These are phyloP conservation scores for Agriopis marginaria DNA, from an alignment of 2,888 invertebrate genomes.

Conservation along the genomic window DNA sequence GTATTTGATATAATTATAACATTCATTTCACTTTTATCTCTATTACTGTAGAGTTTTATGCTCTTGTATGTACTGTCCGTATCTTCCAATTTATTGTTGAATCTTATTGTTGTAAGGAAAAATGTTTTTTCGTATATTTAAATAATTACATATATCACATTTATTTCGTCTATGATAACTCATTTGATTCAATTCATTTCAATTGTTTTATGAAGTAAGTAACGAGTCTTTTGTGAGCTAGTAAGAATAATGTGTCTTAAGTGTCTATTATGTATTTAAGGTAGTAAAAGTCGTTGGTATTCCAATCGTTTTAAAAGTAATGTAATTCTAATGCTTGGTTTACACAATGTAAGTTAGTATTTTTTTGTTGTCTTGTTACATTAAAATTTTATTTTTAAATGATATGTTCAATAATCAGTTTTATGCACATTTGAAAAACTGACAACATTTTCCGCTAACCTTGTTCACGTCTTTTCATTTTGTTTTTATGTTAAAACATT, in stretches of 20 bases:
- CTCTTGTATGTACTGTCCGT: not conserved
- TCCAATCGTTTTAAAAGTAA: constrained; percentile 12
- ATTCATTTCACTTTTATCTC: not conserved
- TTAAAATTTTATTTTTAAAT: no score
- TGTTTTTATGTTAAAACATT: no score
- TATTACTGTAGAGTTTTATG: not conserved
- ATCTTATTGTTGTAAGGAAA: constrained; percentile 7
- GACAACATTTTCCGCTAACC: no score
- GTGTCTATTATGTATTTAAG: constrained; percentile 17
- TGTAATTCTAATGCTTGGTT: not conserved
- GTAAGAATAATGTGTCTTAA: constrained; percentile 16
- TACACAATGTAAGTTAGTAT: not conserved
- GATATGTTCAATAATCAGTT: no score
- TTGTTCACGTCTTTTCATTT: no score
- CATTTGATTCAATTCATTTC: not conserved
- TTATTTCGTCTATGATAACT: not conserved
- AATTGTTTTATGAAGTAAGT: not conserved
- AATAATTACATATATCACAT: not conserved
- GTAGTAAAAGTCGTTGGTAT: constrained; percentile 10
- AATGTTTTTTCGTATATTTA: not conserved
- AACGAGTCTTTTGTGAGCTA: not conserved
- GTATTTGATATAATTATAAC: not conserved
- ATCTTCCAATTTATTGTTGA: constrained; percentile 12
- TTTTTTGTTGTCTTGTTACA: no score
- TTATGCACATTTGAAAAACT: no score